Base-by-base conservation (phyloP, 2,797 vertebrate species). In the Acanthis flammea region DNA sequence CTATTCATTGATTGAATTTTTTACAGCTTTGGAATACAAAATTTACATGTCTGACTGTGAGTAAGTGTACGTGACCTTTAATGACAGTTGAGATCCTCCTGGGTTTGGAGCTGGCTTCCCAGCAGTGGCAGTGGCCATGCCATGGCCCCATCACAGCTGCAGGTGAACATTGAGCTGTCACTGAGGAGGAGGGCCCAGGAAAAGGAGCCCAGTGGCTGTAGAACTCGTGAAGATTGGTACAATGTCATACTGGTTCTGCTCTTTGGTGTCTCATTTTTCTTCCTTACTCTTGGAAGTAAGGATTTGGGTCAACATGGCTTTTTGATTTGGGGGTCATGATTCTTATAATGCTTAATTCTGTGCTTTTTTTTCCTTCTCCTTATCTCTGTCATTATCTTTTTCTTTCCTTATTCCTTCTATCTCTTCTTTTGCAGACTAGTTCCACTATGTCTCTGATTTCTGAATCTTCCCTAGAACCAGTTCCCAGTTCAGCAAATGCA, bases 391-490 rank as follows among this genome's bases (percentile, higher is more conserved):
- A 94, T 87, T 85, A 22, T 71, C 33, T 95, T 70, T 88, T 72
- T 86, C 54, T 94, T 54, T 88, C 92, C 94, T 90, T 97, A 90
- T 97, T 85, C 41, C 67, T 90, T 89, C 86, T 94, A 15, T 96
- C 84, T 96, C 76, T 60, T 97, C 90, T 95, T 94, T 92, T 96
- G 91, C 92, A 99, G 99, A 99, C 99, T 94, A 98, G 97, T 96
- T 98, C 98, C 95, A 97, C 98, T 94, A 97, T 98, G 96, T 98
- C 97, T 93, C 95, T 98, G 95, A 97, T 97, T 97, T 97, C 98
- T 95, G 98, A 98, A 55, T 92, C 96, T 33, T 84, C 97, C 66
- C 96, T 96, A 78, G 98, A 98, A 81, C 97, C 31, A 12, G 88
- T 48, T 93, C 88, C 96, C 85, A 94, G 87, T 93, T 94, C 97